phyloP scores from a whole-genome alignment of 2,888 invertebrate genomes.

The Ischnus inquisitorius region DNA sequence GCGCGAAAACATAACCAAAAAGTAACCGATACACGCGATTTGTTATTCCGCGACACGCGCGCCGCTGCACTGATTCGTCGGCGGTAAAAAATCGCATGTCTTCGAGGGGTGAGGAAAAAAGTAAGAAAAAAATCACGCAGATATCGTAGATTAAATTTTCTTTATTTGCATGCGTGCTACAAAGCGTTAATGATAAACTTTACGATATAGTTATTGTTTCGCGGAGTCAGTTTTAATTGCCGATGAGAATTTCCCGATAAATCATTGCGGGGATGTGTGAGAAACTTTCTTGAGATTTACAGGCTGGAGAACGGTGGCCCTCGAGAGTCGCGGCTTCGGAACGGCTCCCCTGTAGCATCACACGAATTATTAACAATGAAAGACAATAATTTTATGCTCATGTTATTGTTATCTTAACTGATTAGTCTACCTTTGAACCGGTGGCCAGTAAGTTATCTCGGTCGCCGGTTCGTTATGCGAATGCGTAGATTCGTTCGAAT shows the following conservation, averaged over 20 bases:
- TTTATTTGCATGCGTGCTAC: conserved; percentile 63
- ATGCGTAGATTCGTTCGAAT: conserved; percentile 45
- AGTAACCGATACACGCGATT: background rate
- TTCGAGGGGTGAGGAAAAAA: background rate
- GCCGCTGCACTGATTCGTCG: no score
- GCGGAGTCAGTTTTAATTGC: conserved; percentile 2
- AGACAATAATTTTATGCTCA: background rate
- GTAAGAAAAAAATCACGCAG: background rate
- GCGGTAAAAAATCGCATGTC: no score
- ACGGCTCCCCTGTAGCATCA: conserved; percentile 48
- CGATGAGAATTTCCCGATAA: background rate
- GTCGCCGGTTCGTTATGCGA: conserved; percentile 30
- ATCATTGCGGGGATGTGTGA: background rate
- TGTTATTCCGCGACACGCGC: no score
- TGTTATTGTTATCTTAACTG: background rate
- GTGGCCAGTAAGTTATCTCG: conserved; percentile 69
- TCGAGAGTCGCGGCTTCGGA: conserved; percentile 46
- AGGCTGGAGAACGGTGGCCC: conserved; percentile 8
- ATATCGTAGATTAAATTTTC: conserved; percentile 9
- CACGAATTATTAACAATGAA: background rate
- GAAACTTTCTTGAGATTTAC: conserved; percentile 31
- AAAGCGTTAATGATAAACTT: conserved; percentile 44
- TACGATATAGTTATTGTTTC: background rate
- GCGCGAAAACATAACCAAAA: background rate
- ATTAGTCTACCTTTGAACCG: conserved; percentile 56